These are phyloP conservation scores for Parapristionchus giblindavisi DNA, from an alignment of 2,888 invertebrate genomes.

Conservation along the genomic window DNA sequence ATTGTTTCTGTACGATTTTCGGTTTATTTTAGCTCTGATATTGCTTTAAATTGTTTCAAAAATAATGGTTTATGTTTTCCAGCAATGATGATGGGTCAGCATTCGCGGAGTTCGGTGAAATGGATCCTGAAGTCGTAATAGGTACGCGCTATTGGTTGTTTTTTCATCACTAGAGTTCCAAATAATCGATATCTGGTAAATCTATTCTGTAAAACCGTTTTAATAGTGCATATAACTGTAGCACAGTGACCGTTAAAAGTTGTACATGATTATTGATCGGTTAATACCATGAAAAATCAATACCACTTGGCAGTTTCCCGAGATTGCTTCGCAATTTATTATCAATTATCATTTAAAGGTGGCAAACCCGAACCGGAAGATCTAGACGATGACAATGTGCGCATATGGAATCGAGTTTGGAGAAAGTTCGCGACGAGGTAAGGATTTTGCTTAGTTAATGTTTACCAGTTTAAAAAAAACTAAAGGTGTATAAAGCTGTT, in stretches of 20 bases:
- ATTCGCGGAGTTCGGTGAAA: conserved; percentile 12
- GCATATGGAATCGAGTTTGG: conserved; percentile 29
- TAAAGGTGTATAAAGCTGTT: no score
- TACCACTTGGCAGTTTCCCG: background rate
- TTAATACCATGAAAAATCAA: no score
- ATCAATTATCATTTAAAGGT: background rate
- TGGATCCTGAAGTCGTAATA: conserved; percentile 25
- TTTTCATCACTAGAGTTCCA: background rate
- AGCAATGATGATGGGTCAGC: conserved; percentile 12
- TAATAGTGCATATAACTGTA: no score
- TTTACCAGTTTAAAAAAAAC: background rate
- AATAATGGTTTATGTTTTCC: background rate
- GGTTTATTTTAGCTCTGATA: background rate
- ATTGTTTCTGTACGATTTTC: conserved; percentile 27
- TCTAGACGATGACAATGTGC: background rate
- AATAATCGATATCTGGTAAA: no score
- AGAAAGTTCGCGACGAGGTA: conserved; percentile 29
- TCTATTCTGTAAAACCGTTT: no score
- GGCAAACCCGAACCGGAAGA: background rate
- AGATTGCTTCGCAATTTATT: background rate
- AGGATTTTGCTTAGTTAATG: background rate
- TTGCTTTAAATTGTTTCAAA: background rate
- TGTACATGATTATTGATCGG: background rate
- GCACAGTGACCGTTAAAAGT: no score
- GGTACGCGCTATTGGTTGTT: no score